A percentile compares a stretch with the other conserved stretches of the same genome.
Conservation (phyloP, 1,140 invertebrate species). For the Camponotus pennsylvanicus region DNA sequence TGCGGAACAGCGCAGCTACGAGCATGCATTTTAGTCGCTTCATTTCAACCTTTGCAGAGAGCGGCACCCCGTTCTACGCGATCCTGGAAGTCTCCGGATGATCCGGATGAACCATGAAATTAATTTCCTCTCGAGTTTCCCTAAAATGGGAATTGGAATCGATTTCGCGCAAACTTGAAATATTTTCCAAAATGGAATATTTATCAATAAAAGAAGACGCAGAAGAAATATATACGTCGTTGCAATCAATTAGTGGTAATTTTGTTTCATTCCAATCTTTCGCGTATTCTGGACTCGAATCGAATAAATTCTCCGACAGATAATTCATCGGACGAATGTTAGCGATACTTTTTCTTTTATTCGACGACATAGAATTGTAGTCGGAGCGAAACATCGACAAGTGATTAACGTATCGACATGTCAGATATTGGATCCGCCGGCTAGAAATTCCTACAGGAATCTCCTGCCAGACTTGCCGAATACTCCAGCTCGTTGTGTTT, state of each 20-base stretch:
- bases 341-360: neutral
- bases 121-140: conserved; percentile 60
- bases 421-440: conserved; percentile 65
- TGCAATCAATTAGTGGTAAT: neutral
- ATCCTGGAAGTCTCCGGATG: conserved; percentile 17
- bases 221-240: neutral
- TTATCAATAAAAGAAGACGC: neutral
- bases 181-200: conserved; percentile 4
- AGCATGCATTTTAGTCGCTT: conserved; percentile 82
- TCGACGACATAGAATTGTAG: conserved; percentile 18
- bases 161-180: conserved; percentile 24
- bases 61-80: conserved; percentile 26
- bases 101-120: conserved; percentile 65
- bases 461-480: conserved; percentile 28
- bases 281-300: neutral
- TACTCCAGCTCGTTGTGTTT: conserved; percentile 41
- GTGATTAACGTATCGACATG: conserved; percentile 57
- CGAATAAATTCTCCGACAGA: neutral
- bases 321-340: conserved; percentile 9
- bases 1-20: conserved; percentile 67
- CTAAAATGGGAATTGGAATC: neutral
- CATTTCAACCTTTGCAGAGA: conserved; percentile 74
- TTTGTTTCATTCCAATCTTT: neutral
- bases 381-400: conserved; percentile 66
- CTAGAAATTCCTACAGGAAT: conserved; percentile 59